Conservation (phyloP, 2,113 vertebrate species). For the Rhinoderma darwinii region DNA sequence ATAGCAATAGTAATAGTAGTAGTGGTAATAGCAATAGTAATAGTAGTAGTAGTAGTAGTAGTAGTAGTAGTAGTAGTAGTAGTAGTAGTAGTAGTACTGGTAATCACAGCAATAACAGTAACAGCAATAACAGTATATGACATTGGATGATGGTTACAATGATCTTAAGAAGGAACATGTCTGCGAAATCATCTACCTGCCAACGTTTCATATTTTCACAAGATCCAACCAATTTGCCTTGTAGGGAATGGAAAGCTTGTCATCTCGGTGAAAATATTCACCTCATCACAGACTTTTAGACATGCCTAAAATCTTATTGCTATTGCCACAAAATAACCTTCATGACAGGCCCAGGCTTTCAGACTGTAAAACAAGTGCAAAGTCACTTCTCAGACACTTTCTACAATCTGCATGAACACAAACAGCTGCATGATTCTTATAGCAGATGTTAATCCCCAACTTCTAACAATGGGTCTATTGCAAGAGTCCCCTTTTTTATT, state of each 20-base stretch:
- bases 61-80: no score
- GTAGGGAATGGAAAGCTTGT: slow-evolving; percentile 78
- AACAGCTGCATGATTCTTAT: slow-evolving; percentile 82
- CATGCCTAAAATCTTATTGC: slow-evolving; percentile 69
- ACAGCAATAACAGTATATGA: background rate
- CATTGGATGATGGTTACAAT: background rate
- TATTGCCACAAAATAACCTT: slow-evolving; percentile 75
- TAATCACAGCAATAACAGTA: no score
- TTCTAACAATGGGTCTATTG: slow-evolving; percentile 71
- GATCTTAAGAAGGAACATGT: background rate
- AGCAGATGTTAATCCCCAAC: slow-evolving; percentile 81
- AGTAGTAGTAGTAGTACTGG: no score
- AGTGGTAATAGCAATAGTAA: no score
- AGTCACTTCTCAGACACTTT: slow-evolving; percentile 81
- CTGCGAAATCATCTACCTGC: background rate
- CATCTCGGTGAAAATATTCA: slow-evolving; percentile 80
- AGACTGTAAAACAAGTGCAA: slow-evolving; percentile 82
- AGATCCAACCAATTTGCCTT: slow-evolving; percentile 70
- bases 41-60: no score
- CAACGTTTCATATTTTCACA: slow-evolving; percentile 34
- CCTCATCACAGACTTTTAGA: slow-evolving; percentile 81
- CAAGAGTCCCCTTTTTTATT: slow-evolving; percentile 62
- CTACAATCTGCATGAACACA: slow-evolving; percentile 81
- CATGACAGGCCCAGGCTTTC: slow-evolving; percentile 81
- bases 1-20: no score